Evolutionary conservation across 2,113 vertebrate species (phyloP), one percentile per base, ranked within the genome.

Genomic region (Helogale parvula): DNA sequence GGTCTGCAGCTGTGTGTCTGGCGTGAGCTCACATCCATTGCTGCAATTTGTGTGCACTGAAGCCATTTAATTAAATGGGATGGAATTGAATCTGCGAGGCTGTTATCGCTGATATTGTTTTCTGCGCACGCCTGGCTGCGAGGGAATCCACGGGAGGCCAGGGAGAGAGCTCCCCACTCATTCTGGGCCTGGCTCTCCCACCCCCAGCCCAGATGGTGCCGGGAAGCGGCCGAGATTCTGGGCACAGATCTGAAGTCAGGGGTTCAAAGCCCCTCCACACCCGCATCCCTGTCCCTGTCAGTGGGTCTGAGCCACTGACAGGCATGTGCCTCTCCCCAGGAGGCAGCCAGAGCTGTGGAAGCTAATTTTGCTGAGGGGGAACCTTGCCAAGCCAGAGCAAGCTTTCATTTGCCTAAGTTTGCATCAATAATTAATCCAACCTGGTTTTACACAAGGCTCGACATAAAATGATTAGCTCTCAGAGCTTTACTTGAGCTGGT

Each of bases 381-480:
- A 65, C 38, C 86, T 92, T 98, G 98, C 98, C 96, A 96, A 97
- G 82, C 84, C 89, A 87, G 29, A 92, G 87, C 0, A 2, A 97
- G 95, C 74, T 96, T 96, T 98, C 98, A 96, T 98, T 98, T 98
- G 97, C 98, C 97, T 98, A 98, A 98, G 98, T 98, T 98, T 98
- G 93, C 97, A 98, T 98, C 98, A 98, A 98, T 98, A 98, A 98
- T 99, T 98, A 98, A 98, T 98, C 98, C 98, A 97, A 97, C 98
- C 97, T 96, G 92, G 93, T 97, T 98, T 99, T 98, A 98, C 96
- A 98, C 96, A 98, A 97, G 96, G 90, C 96, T 97, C 25, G 88
- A 98, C 95, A 97, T 93, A 98, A 98, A 98, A 98, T 98, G 98
- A 98, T 98, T 97, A 98, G 97, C 95, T 98, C 86, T 95, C 97